Evolutionary conservation across 2,888 invertebrate species (phyloP).

Genomic region (Eudasyphora cyanicolor): DNA sequence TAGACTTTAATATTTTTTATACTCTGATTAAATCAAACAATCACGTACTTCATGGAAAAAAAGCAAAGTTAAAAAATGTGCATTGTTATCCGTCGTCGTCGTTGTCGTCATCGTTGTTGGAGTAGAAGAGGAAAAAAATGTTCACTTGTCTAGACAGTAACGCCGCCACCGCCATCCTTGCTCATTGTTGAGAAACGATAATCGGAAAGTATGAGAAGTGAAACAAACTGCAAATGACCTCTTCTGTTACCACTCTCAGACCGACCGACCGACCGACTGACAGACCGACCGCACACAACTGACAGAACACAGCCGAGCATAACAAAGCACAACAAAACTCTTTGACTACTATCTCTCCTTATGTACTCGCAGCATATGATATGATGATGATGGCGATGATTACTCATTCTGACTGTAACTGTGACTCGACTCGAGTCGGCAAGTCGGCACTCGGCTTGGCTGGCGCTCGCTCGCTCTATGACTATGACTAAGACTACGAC

Average conservation of each 20-base stretch:
- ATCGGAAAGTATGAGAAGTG: slow-evolving; percentile 63
- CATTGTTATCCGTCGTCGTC: slow-evolving; percentile 66
- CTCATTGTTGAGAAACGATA: slow-evolving; percentile 49
- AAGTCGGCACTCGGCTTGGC: background rate
- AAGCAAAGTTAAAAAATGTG: slow-evolving; percentile 58
- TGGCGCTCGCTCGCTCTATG: no score
- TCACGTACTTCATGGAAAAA: slow-evolving; percentile 58
- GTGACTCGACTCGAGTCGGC: background rate
- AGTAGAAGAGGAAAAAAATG: slow-evolving; percentile 51
- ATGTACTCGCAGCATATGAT: slow-evolving; percentile 61
- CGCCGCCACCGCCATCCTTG: slow-evolving; percentile 64
- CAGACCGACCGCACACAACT: no score
- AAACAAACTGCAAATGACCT: slow-evolving; percentile 65
- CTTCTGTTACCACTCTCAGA: slow-evolving; percentile 64
- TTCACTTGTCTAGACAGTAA: slow-evolving; percentile 66
- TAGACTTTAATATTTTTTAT: slow-evolving; percentile 57
- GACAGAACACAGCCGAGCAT: slow-evolving; percentile 8
- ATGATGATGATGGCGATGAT: slow-evolving; percentile 64
- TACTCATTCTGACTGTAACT: slow-evolving; percentile 65
- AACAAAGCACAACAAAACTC: no score
- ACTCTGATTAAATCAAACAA: slow-evolving; percentile 66
- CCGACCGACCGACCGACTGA: no score
- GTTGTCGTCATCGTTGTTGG: no score
- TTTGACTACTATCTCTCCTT: slow-evolving; percentile 61
- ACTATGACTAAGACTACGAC: slow-evolving; percentile 65